Evolutionary conservation across 2,888 invertebrate species (phyloP).

Genomic region (Scaptomyza cyrtandrae): DNA sequence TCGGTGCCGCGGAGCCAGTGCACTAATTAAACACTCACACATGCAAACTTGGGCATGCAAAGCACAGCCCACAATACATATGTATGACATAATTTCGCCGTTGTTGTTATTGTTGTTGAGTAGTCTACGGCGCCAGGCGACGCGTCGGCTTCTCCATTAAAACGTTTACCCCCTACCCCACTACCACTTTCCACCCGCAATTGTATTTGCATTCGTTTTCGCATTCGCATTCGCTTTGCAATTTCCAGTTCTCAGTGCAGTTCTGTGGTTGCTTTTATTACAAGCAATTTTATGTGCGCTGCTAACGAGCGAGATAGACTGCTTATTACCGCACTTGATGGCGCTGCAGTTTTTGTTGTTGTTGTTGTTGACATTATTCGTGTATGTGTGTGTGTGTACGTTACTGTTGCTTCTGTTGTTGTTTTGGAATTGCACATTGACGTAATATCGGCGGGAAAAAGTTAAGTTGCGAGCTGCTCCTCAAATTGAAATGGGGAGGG

Average conservation of each 20-base stretch:
- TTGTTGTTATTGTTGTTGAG: slow-evolving; percentile 23
- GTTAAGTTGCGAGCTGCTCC: slow-evolving; percentile 19
- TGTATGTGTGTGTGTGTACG: slow-evolving; percentile 3
- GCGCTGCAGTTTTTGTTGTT: slow-evolving; percentile 57
- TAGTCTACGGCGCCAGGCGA: slow-evolving; percentile 44
- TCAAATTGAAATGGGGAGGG: slow-evolving; percentile 20
- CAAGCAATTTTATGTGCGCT: slow-evolving; percentile 35
- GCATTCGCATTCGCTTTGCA: slow-evolving; percentile 29
- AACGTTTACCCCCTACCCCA: background rate
- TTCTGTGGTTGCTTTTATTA: slow-evolving; percentile 39
- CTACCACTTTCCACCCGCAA: slow-evolving; percentile 2
- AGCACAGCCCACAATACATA: slow-evolving; percentile 41
- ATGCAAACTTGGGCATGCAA: slow-evolving; percentile 11
- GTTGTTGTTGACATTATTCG: slow-evolving; percentile 20
- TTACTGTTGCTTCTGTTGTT: slow-evolving; percentile 32
- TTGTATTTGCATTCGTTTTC: slow-evolving; percentile 31
- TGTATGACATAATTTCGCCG: slow-evolving; percentile 67
- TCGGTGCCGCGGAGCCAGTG: slow-evolving; percentile 14
- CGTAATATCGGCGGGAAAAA: slow-evolving; percentile 59
- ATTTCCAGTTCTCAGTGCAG: slow-evolving; percentile 28
- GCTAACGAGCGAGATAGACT: slow-evolving; percentile 47
- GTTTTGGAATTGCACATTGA: slow-evolving; percentile 57
- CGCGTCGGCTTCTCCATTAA: slow-evolving; percentile 50
- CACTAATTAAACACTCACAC: slow-evolving; percentile 32
- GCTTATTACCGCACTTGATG: slow-evolving; percentile 72